Base-by-base conservation (phyloP, 1,140 invertebrate species). In the Drosophila cardini region DNA sequence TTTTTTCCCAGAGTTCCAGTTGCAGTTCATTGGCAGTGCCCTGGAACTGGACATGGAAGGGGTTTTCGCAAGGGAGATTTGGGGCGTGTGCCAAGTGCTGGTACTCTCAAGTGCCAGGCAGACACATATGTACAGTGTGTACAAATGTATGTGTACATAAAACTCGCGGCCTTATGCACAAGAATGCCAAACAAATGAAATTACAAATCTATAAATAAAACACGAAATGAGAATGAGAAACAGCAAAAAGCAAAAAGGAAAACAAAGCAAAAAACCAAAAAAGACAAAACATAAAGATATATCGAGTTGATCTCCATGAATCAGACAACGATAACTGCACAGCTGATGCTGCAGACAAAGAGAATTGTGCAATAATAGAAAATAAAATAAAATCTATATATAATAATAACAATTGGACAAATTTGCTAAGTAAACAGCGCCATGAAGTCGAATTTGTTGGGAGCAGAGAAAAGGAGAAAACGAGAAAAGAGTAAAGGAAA, bases 151-250 rank as follows among this genome's bases (percentile, higher is more conserved):
- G 15, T 30, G n/a, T 52, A 30, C 11, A 52, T 52, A 82, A 81
- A 82, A 74, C 74, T 48, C 60, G 10, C 57, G 30, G 70, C 48
- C 77, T 55, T 40, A 38, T 55, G 52, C 55, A 57, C 43, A 83
- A 55, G 67, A 79, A 76, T 84, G 80, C 52, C 60, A 75, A 78
- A 75, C 40, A 78, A 69, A 78, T 74, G 64, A 68, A 76, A 67
- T 65, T 72, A 77, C 68, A 58, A 55, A 48, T 64, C 83, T 89
- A 87, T 83, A 87, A 83, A 87, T 87, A 87, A 55, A 55, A 38
- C 15, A 55, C 50, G 36, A 38, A 38, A 38, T 38, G 38, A 40
- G 38, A 45, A 45, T 16, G 9, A 45, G 15, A 45, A 3, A 1
- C 15, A 45, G 9, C 5, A 45, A 6, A 7, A 43, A 0, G 11